Evolutionary conservation across 1,140 invertebrate species (phyloP), one percentile per base, ranked within the genome.

Genomic region (Drosophila nebulosa): DNA sequence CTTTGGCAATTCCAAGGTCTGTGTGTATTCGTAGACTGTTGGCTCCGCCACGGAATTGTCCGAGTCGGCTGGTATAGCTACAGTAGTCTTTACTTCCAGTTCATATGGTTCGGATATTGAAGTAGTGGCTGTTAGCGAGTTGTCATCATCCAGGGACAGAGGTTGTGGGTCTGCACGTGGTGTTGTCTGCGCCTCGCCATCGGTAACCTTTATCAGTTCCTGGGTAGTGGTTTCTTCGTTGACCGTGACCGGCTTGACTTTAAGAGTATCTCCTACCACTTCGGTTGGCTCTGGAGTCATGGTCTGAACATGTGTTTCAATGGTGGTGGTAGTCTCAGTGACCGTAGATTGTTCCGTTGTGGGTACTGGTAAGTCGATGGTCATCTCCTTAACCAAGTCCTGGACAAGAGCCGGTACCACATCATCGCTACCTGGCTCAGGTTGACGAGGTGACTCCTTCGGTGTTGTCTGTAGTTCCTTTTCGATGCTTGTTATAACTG

Each of bases 81-180:
- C 92, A 69, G 93, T 92, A n/a, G 94, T 93, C 77, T 93, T 89
- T 21, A 95, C 92, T 70, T 94, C 93, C 4, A 95, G 90, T 89
- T 95, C 94, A 66, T 94, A 95, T 3, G 93, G 93, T 72, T 95
- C 94, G 4, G 58, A 92, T 90, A 74, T 64, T 4, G 58, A 92
- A 89, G 92, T 93, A 18, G 14, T 6, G 3, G 80, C 58, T 0
- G 79, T 77, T 12, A 90, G 26, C 0, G 90, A 91, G 0, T 27
- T 18, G 3, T 46, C 67, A 9, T 91, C 89, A 14, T 90, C 90
- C 0, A 81, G 56, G 0, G 84, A 69, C 0, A 46, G 30, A 0
- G 80, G 74, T 32, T 90, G 74, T 16, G 55, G 63, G 12, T 90
- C 78, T 18, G 77, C 59, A 27, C 86, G 72, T n/a, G 92, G 92